A percentile compares a stretch with the other conserved stretches of the same genome.
phyloP scores from a whole-genome alignment of 2,113 vertebrate genomes.

The Smithornis capensis region DNA sequence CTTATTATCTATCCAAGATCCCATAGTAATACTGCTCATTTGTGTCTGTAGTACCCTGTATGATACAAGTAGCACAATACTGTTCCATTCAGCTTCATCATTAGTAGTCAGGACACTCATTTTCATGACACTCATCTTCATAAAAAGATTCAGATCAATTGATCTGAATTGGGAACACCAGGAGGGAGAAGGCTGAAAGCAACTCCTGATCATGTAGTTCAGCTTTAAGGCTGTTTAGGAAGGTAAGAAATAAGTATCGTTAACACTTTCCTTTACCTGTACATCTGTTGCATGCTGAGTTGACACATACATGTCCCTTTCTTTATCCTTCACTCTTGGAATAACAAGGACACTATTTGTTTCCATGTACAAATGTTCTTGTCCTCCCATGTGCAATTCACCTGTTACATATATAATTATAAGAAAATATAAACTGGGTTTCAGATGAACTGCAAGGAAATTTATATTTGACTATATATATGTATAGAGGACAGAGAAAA shows the following conservation, averaged over 20 bases:
- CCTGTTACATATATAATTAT: conserved; percentile 57
- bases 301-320: conserved; percentile 79
- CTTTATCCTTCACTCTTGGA: conserved; percentile 79
- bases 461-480: not conserved
- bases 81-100: not conserved
- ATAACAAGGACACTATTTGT: conserved; percentile 83
- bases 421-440: not conserved
- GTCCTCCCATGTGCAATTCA: conserved; percentile 77
- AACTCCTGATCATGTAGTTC: not conserved
- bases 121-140: too few species aligned
- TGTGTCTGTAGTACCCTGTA: not conserved
- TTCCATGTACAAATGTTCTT: conserved; percentile 90
- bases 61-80: not conserved
- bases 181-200: not conserved
- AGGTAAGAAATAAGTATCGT: not conserved
- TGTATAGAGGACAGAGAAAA: not conserved
- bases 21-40: not conserved
- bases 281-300: conserved; percentile 71
- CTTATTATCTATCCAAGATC: not conserved
- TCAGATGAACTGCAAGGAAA: not conserved
- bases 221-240: not conserved
- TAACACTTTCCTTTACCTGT: conserved; percentile 69
- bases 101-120: not conserved
- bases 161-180: not conserved
- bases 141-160: not conserved